Base-by-base conservation (phyloP, 2,888 invertebrate genomes). In the Camponotus fellah region DNA sequence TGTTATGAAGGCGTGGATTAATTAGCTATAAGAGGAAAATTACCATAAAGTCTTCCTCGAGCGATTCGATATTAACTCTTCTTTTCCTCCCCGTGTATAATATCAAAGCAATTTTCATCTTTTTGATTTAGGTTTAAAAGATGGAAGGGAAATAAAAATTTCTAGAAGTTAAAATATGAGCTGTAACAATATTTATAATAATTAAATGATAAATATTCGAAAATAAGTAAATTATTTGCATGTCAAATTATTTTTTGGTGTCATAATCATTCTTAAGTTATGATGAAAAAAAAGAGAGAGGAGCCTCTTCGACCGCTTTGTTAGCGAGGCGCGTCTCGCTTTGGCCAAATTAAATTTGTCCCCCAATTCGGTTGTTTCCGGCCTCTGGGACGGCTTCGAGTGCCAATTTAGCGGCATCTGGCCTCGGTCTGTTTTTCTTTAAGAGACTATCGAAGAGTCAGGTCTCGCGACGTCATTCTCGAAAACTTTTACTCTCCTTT, bases 401-500 rank as follows among this genome's bases (percentile, higher is more conserved):
- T 92, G 91, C 89, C 93, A 92, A 93, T 93, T 93, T 92, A 85
- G 86, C 88, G 89, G 91, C 93, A 93, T 93, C 93, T 92, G 92
- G 92, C 89, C 81, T 88, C 83, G 89, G 90, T 90, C 90, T 90
- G 91, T 90, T 91, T 92, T 92, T 92, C 91, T 91, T 92, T 91
- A 91, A 90, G 88, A 84, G 88, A 82, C 85, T 87, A 87, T 90
- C 88, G 89, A 85, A 75, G 32, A 60, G 46, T 85, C 85, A 83
- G 69, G 64, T 71, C 74, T 79, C 74, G 62, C 84, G 46, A 79
- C 64, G 74, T 69, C 82, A 76, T 79, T 82, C 82, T 53, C 65
- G 37, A 49, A 79, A 60, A 53, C 64, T 69, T 80, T 65, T 49
- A 75, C 40, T 82, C 83, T 82, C 85, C 85, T 53, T 81, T 87